These are phyloP conservation scores for Boloria selene DNA, from an alignment of 2,888 invertebrate species.

Conservation along the genomic window DNA sequence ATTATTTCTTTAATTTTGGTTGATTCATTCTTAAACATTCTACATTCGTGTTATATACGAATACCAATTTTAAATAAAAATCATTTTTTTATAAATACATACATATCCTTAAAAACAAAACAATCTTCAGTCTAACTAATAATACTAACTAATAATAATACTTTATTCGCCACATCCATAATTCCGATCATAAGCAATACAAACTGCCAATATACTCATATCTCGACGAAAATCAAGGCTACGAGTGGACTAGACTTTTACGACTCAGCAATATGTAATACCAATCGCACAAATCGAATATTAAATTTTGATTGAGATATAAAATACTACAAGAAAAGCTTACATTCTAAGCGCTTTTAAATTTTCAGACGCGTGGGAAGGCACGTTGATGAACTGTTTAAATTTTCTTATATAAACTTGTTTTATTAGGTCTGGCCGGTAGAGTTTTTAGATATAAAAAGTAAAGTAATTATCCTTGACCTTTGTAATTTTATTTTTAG, in stretches of 20 bases:
- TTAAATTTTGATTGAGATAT: too few relatives aligned
- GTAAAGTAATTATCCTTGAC: too few relatives aligned
- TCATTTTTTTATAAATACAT: too few relatives aligned
- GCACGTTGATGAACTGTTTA: slow-evolving; percentile 1
- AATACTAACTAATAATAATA: background rate
- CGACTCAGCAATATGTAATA: background rate
- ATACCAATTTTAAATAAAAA: too few relatives aligned
- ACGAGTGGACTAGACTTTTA: slow-evolving; percentile 21
- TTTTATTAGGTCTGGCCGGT: background rate
- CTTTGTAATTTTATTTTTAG: too few relatives aligned
- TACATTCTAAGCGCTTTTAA: background rate
- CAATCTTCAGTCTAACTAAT: too few relatives aligned
- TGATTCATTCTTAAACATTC: too few relatives aligned
- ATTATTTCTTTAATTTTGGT: too few relatives aligned
- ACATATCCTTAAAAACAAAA: too few relatives aligned
- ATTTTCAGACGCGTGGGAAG: slow-evolving; percentile 2
- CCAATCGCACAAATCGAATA: too few relatives aligned
- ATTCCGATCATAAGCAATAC: slow-evolving; percentile 5
- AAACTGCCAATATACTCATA: slow-evolving; percentile 14
- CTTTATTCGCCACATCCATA: slow-evolving; percentile 2
- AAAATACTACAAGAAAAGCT: background rate
- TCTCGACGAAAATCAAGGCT: slow-evolving; percentile 8
- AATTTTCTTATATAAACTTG: background rate
- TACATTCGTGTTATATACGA: too few relatives aligned
- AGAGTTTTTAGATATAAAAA: too few relatives aligned